phyloP scores from a whole-genome alignment of 2,113 vertebrate genomes.

The Aptenodytes patagonicus region DNA sequence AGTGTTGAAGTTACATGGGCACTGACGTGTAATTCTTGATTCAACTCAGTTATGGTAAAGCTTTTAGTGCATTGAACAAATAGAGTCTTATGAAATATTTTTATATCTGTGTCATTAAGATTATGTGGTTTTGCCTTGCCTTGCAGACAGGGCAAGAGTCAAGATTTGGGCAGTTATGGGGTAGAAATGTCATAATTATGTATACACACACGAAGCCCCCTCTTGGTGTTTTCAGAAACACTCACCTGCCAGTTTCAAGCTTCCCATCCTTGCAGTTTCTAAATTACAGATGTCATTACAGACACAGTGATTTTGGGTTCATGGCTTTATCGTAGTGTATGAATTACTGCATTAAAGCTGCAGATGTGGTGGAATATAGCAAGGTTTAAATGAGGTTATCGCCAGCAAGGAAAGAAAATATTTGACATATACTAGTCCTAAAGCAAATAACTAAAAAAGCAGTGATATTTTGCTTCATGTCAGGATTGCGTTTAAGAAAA shows the following conservation, averaged over 20 bases:
- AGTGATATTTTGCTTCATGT: background rate
- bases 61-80: background rate
- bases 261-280: background rate
- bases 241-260: background rate
- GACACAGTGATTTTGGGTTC: background rate
- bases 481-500: background rate
- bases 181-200: background rate
- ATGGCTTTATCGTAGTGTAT: background rate
- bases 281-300: background rate
- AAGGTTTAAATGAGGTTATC: background rate
- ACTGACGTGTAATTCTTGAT: background rate
- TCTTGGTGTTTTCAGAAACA: background rate
- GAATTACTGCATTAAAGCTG: background rate
- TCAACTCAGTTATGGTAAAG: background rate
- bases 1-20: background rate
- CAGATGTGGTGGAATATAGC: background rate
- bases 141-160: background rate
- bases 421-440: background rate
- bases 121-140: background rate
- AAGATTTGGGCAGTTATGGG: background rate
- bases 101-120: background rate
- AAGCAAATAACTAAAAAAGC: background rate
- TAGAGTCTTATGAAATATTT: background rate
- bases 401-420: background rate
- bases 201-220: accelerated